Evolutionary conservation across 2,888 invertebrate genomes (phyloP).

Genomic region (Scelioninae gen. 1): DNA sequence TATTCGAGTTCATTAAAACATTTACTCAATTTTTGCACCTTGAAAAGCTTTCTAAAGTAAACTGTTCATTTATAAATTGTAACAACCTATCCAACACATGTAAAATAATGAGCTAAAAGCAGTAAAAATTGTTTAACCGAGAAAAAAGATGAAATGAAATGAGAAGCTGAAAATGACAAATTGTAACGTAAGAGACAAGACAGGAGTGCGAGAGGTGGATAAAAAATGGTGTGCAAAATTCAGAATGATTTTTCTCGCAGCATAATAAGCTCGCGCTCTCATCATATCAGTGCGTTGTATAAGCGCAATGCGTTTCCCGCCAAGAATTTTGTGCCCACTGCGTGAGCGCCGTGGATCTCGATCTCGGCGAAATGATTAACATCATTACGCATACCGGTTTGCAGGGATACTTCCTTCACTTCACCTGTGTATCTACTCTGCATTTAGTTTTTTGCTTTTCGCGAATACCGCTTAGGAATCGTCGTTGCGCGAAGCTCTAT

Average conservation of each 20-base stretch:
- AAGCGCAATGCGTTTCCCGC: slow-evolving; percentile 69
- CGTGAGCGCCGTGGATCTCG: slow-evolving; percentile 67
- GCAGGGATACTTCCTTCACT: slow-evolving; percentile 68
- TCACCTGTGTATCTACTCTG: slow-evolving; percentile 68
- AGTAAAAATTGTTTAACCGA: too few relatives aligned
- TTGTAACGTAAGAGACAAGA: not conserved
- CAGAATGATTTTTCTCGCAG: slow-evolving; percentile 33
- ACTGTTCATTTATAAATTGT: too few relatives aligned
- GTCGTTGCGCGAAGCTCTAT: slow-evolving; percentile 72
- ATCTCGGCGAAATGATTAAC: slow-evolving; percentile 71
- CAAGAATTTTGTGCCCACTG: slow-evolving; percentile 67
- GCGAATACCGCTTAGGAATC: slow-evolving; percentile 71
- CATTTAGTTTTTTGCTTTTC: slow-evolving; percentile 70
- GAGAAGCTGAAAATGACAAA: slow-evolving; percentile 9
- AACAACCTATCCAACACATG: too few relatives aligned
- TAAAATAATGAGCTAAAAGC: too few relatives aligned
- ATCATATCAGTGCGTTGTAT: slow-evolving; percentile 38
- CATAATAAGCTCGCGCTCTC: slow-evolving; percentile 48
- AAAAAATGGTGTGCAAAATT: slow-evolving; percentile 43
- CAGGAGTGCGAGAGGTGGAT: not conserved
- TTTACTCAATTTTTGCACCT: too few relatives aligned
- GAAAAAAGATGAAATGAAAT: not conserved
- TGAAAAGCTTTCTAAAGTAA: too few relatives aligned
- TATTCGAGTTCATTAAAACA: too few relatives aligned
- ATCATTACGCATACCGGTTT: slow-evolving; percentile 72